Base-by-base conservation (phyloP, 2,797 vertebrate species). In the Rhyacichthys aspro region DNA sequence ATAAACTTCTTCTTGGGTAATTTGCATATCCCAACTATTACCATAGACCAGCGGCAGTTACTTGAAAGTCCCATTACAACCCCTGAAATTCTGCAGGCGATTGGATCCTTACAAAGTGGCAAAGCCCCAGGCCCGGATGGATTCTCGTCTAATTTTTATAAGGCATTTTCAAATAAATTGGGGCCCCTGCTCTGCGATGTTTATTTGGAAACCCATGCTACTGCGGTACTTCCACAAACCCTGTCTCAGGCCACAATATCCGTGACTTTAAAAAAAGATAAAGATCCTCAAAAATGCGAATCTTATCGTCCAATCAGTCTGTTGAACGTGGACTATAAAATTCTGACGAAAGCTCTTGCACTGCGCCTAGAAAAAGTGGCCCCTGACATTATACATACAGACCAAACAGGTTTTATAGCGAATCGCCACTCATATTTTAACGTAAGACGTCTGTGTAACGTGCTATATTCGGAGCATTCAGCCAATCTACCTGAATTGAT, bases 351-450 rank as follows among this genome's bases (percentile, higher is more conserved):
- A n/a, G n/a, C n/a, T n/a, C n/a, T n/a, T n/a, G n/a, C 7, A 18
- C 44, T n/a, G n/a, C 2, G 14, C 14, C 45, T 47, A 2, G 19
- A 48, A 48, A 48, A 32, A 33, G 3, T n/a, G 7, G 12, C 8
- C 6, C 23, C 23, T 11, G 1, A 14, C 4, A n/a, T 33, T n/a
- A 32, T 48, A 5, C 19, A 33, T 15, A 23, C 8, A 33, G 14
- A 48, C 12, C 28, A 34, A 5, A n/a, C 23, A 2, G 46, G 46
- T 14, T n/a, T 15, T 8, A 46, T 23, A 23, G 19, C 12, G 6
- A 45, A 45, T 10, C 43, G 42, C 9, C 44, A 46, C n/a, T 34
- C 28, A 9, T 48, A 48, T 5, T 48, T 48, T 33, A 16, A 48
- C 10, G 5, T 14, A 4, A 0, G 23, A 14, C 23, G 12, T 14